phyloP scores from a whole-genome alignment of 2,888 invertebrate species.

The Syritta pipiens region DNA sequence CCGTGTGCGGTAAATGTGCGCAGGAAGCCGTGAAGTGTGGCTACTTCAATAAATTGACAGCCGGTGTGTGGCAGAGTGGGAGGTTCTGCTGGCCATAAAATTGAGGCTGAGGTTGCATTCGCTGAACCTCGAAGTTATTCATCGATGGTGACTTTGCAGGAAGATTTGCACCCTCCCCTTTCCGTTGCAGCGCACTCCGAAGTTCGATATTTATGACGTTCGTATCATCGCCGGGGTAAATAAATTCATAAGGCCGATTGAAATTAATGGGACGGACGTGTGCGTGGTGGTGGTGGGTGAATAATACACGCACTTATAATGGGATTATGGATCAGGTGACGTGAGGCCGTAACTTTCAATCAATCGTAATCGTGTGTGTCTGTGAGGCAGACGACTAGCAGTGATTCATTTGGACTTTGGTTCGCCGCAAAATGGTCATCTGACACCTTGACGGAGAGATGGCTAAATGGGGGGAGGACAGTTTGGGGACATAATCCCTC shows the following conservation, averaged over 20 bases:
- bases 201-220: constrained; percentile 55
- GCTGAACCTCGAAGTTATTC: constrained; percentile 5
- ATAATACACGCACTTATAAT: constrained; percentile 54
- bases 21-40: constrained; percentile 38
- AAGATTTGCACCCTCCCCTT: constrained; percentile 8
- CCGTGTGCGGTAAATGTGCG: not conserved
- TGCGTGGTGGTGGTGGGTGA: constrained; percentile 2
- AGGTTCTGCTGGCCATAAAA: constrained; percentile 26
- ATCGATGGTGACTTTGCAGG: not conserved
- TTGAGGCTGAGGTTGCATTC: constrained; percentile 19
- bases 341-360: constrained; percentile 64
- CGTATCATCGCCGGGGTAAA: constrained; percentile 49
- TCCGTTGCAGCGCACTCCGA: too few relatives aligned
- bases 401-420: constrained; percentile 27
- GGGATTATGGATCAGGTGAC: constrained; percentile 66
- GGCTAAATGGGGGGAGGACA: not conserved
- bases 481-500: constrained; percentile 38
- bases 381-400: constrained; percentile 20
- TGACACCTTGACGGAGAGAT: constrained; percentile 38
- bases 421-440: constrained; percentile 39
- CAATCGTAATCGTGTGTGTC: constrained; percentile 38
- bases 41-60: constrained; percentile 43
- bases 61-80: constrained; percentile 4
- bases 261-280: constrained; percentile 58
- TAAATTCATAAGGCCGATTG: constrained; percentile 63